Percentiles rank a stretch among this genome's conserved stretches.
phyloP scores from a whole-genome alignment of 2,797 vertebrate species.

The Enoplosus armatus region DNA sequence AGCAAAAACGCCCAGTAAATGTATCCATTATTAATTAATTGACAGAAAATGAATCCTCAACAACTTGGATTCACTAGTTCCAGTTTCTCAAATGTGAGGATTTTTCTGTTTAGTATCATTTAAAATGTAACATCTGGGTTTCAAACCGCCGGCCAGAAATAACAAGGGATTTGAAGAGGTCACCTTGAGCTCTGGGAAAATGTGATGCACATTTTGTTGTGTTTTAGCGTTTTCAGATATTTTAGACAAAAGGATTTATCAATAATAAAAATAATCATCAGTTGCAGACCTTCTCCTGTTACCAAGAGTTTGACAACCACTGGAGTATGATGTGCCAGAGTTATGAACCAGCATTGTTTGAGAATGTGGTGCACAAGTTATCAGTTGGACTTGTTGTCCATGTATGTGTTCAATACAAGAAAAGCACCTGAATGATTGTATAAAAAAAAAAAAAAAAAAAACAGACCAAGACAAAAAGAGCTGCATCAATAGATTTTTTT shows the following conservation, averaged over 20 bases:
- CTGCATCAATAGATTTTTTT: constrained; percentile 96
- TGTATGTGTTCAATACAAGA: not conserved
- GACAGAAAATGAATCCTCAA: not conserved
- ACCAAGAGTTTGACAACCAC: not conserved
- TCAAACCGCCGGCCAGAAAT: not conserved
- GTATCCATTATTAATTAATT: not conserved
- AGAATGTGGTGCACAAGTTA: not conserved
- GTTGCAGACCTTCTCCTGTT: not conserved
- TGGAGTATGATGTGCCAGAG: not conserved
- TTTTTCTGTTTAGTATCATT: not conserved
- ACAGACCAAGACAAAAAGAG: constrained; percentile 48
- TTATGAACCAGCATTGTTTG: no score
- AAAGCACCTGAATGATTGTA: not conserved
- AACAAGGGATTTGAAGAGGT: no score
- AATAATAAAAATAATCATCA: not conserved
- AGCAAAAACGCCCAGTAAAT: not conserved
- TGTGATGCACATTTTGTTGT: not conserved
- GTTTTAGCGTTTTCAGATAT: no score
- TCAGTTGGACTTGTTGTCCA: not conserved
- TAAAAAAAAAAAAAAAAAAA: constrained; percentile 32
- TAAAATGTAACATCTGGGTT: not conserved
- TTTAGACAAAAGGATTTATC: not conserved
- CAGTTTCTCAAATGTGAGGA: not conserved
- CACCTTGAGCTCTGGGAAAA: not conserved
- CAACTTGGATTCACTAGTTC: not conserved